phyloP scores from a whole-genome alignment of 2,797 vertebrate species.

The Danio tinwini region DNA sequence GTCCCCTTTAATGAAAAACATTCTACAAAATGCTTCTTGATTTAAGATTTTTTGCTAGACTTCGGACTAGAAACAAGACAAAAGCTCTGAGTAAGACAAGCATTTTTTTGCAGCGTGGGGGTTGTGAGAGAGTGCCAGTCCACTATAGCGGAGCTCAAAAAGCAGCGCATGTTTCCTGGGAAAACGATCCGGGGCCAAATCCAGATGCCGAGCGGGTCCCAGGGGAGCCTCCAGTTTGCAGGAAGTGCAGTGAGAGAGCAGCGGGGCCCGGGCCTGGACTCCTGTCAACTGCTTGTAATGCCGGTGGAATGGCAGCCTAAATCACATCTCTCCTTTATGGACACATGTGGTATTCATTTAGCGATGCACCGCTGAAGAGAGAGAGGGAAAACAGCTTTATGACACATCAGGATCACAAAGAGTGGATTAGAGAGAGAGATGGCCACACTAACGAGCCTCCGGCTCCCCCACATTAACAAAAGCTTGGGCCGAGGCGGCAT shows the following conservation, averaged over 20 bases:
- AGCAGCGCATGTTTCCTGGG: conserved; percentile 89
- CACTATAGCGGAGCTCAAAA: conserved; percentile 77
- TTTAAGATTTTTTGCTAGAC: too few species aligned
- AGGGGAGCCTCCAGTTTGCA: conserved; percentile 80
- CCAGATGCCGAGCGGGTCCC: conserved; percentile 86
- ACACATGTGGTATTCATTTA: conserved; percentile 82
- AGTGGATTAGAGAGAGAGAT: conserved; percentile 70
- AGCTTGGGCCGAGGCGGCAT: conserved; percentile 45
- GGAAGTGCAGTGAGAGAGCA: conserved; percentile 80
- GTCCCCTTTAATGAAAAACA: too few species aligned
- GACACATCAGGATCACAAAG: conserved; percentile 78
- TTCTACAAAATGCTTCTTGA: too few species aligned
- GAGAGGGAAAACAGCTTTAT: conserved; percentile 79
- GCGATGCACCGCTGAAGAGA: conserved; percentile 73
- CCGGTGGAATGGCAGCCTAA: conserved; percentile 70
- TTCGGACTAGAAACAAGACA: too few species aligned
- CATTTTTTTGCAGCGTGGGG: conserved; percentile 53
- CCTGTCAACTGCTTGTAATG: conserved; percentile 74
- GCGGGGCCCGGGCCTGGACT: conserved; percentile 70
- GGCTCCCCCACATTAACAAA: conserved; percentile 60
- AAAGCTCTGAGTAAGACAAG: neutral
- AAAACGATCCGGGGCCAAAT: conserved; percentile 89
- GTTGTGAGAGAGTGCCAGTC: conserved; percentile 75
- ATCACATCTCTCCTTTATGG: conserved; percentile 72
- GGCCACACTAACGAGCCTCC: conserved; percentile 63